Conservation (phyloP, 2,797 vertebrate species). For the Falco novaeseelandiae region DNA sequence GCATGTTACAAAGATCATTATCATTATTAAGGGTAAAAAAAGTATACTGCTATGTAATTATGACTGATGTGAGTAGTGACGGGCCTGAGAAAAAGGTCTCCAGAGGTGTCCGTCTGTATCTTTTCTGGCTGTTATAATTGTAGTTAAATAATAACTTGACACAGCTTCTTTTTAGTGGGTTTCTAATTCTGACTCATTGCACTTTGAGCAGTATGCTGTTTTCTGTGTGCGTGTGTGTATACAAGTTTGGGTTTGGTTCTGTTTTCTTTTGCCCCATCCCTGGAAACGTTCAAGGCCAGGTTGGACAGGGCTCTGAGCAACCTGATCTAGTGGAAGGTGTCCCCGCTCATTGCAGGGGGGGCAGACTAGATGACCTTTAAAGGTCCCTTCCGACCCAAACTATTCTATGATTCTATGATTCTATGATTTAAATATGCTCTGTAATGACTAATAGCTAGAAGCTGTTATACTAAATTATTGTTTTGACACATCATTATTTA, state of each 20-base stretch:
- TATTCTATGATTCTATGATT: not conserved
- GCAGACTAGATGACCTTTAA: not conserved
- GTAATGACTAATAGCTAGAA: not conserved
- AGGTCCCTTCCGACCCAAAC: not conserved
- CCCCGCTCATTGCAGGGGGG: not conserved
- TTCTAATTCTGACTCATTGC: not conserved
- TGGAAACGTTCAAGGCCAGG: not conserved
- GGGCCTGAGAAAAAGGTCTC: not conserved
- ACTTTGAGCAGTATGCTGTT: not conserved
- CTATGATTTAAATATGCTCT: not conserved
- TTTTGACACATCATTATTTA: not conserved
- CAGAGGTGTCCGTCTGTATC: not conserved
- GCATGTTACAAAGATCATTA: not conserved
- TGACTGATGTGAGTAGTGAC: not conserved
- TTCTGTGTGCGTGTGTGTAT: not conserved
- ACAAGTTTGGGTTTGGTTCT: not conserved
- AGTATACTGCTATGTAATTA: not conserved
- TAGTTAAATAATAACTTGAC: not conserved
- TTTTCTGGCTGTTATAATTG: not conserved
- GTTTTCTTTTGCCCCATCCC: not conserved
- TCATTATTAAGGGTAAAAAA: not conserved
- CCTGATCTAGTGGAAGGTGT: not conserved
- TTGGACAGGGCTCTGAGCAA: not conserved
- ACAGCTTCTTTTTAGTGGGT: not conserved
- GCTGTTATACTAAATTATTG: slow-evolving; percentile 1